Evolutionary conservation across 2,113 vertebrate genomes (phyloP), one percentile per base, ranked within the genome.

Genomic region (Cervus canadensis): DNA sequence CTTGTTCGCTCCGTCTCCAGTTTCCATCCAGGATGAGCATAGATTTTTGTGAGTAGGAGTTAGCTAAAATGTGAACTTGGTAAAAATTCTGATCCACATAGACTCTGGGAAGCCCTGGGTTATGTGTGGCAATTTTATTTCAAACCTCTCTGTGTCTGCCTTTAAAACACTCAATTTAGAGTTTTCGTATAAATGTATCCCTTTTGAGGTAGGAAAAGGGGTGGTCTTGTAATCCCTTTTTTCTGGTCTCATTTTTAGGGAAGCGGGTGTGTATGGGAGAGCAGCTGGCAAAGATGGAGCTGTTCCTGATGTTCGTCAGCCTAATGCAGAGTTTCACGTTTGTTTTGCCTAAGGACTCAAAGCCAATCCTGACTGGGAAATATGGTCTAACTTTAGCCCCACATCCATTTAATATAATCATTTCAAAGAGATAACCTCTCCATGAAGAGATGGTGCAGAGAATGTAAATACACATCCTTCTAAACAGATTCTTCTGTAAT

Each of bases 261-360:
- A 99, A 99, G 93, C 99, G 99, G 82, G 99, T 99, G 60, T 99
- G 99, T 97, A 99, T 99, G 99, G 99, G 99, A 64, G 99, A 99
- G 96, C 99, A 99, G 96, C 98, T 99, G 98, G 99, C 99, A 16
- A 99, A 99, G 99, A 99, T 99, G 99, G 99, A 99, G 98, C 95
- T 99, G 16, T 99, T 99, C 98, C 99, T 99, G 97, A 99, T 99
- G 83, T 99, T 99, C 57, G 98, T 99, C 93, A 99, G 98, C 92
- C 98, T 99, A 62, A 99, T 99, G 98, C 99, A 99, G 98, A 99
- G 98, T 82, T 99, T 99, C 97, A 98, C 86, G 0, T 99, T 99
- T 94, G 91, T 98, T 45, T 99, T 99, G 16, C 99, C 99, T 1
- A 97, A 99, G 86, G 99, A 99, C 21, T 97, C 92, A 28, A 99